phyloP scores from a whole-genome alignment of 2,888 invertebrate species.

The Ceriagrion tenellum region DNA sequence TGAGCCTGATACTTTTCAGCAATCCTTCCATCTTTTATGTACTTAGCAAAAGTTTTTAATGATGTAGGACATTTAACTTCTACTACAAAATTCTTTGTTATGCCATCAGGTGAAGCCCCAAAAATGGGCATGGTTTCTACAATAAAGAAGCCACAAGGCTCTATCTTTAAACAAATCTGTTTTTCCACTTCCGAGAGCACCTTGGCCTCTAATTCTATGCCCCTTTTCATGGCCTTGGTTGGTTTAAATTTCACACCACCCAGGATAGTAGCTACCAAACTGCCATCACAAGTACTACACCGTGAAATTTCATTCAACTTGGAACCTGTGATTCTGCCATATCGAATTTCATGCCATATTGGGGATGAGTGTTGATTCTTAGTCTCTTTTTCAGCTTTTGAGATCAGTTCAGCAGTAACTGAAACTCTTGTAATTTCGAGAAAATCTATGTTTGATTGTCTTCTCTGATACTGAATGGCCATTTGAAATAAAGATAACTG shows the following conservation, averaged over 20 bases:
- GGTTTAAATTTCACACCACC: constrained; percentile 49
- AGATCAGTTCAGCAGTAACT: background rate
- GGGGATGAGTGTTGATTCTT: constrained; percentile 50
- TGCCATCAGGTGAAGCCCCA: constrained; percentile 69
- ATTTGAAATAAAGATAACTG: background rate
- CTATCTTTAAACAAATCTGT: background rate
- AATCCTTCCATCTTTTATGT: constrained; percentile 34
- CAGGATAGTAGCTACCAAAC: constrained; percentile 50
- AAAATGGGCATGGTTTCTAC: constrained; percentile 58
- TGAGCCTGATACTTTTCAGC: constrained; percentile 72
- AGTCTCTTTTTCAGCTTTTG: background rate
- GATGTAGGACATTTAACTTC: constrained; percentile 67
- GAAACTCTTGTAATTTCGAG: background rate
- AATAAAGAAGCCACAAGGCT: constrained; percentile 55
- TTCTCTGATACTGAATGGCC: background rate
- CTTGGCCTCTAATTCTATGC: constrained; percentile 51
- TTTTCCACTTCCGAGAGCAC: constrained; percentile 62
- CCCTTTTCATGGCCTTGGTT: constrained; percentile 55
- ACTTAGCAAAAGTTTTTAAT: constrained; percentile 37
- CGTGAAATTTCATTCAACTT: constrained; percentile 59
- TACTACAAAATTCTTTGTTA: constrained; percentile 64
- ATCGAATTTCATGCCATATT: constrained; percentile 66
- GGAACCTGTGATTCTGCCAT: constrained; percentile 68
- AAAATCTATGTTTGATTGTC: background rate
- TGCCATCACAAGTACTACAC: constrained; percentile 63